phyloP scores from a whole-genome alignment of 2,888 invertebrate species.

The Ichneumoninae sp. region DNA sequence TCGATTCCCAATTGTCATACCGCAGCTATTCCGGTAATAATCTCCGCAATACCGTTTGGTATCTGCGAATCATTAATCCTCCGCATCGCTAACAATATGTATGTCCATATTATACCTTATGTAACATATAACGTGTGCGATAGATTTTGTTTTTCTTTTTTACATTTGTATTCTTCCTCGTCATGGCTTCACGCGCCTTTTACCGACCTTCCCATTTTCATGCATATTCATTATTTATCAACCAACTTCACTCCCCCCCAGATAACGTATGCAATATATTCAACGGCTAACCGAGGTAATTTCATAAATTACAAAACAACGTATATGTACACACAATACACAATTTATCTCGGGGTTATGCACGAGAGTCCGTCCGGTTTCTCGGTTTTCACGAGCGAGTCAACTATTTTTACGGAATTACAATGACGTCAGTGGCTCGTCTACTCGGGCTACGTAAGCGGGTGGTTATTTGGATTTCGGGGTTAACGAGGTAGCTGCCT shows the following conservation, averaged over 20 bases:
- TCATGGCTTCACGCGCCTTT: neutral
- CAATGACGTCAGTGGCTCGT: slow-evolving; percentile 72
- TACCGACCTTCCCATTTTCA: neutral
- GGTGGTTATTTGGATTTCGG: slow-evolving; percentile 67
- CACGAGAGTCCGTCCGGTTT: neutral
- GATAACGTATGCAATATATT: neutral
- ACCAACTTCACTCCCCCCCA: neutral
- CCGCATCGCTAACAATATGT: neutral
- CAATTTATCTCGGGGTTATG: neutral
- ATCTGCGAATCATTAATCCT: neutral
- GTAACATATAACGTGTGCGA: neutral
- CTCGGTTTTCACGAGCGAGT: neutral
- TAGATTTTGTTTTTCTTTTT: neutral
- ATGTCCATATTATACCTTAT: neutral
- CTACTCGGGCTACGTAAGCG: slow-evolving; percentile 25
- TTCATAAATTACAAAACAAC: neutral
- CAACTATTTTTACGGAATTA: slow-evolving; percentile 74
- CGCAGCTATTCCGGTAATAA: neutral
- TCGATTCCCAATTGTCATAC: neutral
- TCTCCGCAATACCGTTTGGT: neutral
- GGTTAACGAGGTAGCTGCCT: slow-evolving; percentile 63
- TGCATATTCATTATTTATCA: neutral
- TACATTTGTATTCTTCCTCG: neutral
- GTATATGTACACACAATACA: neutral
- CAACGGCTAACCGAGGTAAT: neutral